A percentile compares a stretch with the other conserved stretches of the same genome.
phyloP scores from a whole-genome alignment of 2,113 vertebrate species.

The Dicentrarchus labrax region DNA sequence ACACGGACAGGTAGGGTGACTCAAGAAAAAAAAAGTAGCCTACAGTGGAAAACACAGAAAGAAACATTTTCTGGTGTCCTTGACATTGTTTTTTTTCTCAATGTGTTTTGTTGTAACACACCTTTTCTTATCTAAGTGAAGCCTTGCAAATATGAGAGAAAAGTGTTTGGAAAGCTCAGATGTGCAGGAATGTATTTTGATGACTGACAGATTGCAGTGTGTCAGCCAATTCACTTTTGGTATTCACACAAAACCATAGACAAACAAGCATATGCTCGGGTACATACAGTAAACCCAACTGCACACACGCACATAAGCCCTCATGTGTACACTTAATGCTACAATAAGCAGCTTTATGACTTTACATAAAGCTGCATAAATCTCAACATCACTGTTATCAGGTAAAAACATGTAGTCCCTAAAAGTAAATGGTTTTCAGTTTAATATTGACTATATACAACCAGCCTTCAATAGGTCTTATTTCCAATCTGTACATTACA shows the following conservation, averaged over 20 bases:
- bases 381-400: background rate
- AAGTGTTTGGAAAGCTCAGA: background rate
- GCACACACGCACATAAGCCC: background rate
- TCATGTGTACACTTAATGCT: background rate
- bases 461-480: no score
- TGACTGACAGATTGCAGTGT: background rate
- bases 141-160: background rate
- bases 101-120: background rate
- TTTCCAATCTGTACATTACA: no score
- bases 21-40: conserved; percentile 2
- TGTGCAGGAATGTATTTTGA: background rate
- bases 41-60: conserved; percentile 6
- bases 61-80: background rate
- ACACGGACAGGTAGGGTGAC: conserved; percentile 62
- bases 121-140: background rate
- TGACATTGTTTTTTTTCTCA: background rate
- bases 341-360: background rate
- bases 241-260: background rate
- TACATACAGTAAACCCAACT: background rate
- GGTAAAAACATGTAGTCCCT: background rate
- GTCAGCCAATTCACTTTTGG: conserved; percentile 1
- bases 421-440: no score
- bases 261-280: background rate
- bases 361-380: background rate
- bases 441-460: no score